Evolutionary conservation across 2,888 invertebrate genomes (phyloP).

Genomic region (Archaeoteleia sp.): DNA sequence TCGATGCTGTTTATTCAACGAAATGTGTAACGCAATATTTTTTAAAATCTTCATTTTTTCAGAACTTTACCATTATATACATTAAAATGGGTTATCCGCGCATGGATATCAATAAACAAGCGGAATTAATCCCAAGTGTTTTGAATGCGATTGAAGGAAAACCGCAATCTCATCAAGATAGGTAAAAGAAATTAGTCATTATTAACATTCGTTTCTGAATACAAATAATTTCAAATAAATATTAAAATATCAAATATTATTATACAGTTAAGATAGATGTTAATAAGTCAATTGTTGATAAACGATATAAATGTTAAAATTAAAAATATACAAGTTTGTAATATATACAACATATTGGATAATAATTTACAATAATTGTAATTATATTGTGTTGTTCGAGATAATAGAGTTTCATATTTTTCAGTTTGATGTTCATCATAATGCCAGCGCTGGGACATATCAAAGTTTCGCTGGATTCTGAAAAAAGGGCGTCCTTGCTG

Average conservation of each 20-base stretch:
- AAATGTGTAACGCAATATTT: no score
- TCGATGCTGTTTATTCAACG: neutral
- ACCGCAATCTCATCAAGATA: slow-evolving; percentile 89
- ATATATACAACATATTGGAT: no score
- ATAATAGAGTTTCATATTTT: no score
- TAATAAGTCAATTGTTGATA: no score
- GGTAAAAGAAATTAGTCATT: slow-evolving; percentile 75
- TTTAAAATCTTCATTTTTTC: slow-evolving; percentile 65
- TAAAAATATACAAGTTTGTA: no score
- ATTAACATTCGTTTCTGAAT: neutral
- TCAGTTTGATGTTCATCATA: slow-evolving; percentile 85
- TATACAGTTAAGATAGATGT: no score
- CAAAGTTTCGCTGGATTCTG: slow-evolving; percentile 80
- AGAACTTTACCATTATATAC: slow-evolving; percentile 96
- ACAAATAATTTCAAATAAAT: slow-evolving; percentile 8
- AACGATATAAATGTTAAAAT: no score
- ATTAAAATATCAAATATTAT: no score
- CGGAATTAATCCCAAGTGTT: slow-evolving; percentile 83
- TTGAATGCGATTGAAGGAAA: slow-evolving; percentile 87
- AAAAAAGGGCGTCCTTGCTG: slow-evolving; percentile 80
- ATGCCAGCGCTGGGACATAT: slow-evolving; percentile 87
- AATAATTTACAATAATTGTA: no score
- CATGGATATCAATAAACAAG: slow-evolving; percentile 84
- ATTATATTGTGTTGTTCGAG: no score
- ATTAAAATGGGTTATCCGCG: slow-evolving; percentile 94